Base-by-base conservation (phyloP, 2,888 invertebrate species). In the Agriopis marginaria region DNA sequence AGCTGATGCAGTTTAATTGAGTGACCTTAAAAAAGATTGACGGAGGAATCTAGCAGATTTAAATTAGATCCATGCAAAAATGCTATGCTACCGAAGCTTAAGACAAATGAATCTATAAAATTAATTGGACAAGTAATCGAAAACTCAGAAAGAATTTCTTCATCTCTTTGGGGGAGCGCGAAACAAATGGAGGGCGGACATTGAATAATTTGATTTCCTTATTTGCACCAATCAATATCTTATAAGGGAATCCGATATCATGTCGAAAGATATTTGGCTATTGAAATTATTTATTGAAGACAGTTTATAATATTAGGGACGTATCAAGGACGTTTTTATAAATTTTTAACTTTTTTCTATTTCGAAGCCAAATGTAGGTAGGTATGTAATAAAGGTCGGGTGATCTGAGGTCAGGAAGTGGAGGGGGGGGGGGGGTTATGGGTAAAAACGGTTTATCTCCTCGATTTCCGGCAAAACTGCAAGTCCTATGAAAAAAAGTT, bases 71-170 rank as follows among this genome's bases (percentile, higher is more conserved):
- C 50, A 56, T 68, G 32, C 69, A 75, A 68, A 72, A 68, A 65
- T 49, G 54, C 68, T 59, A 68, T 62, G 70, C 71, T 73, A 68
- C 70, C 59, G 70, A 79, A 89, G 89, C 88, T 89, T 88, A 89
- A 93, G 91, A 92, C 91, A 92, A 94, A 94, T 93, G 91, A 91
- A 93, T 92, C 92, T 92, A 94, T 93, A 92, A 93, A 94, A 93
- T 93, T 94, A 93, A 93, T 94, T 94, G 93, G 91, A 92, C 91
- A 91, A 93, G 94, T 93, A 94, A 94, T 94, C 93, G 94, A 94
- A 94, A 94, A 93, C 92, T 94, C 88, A 86, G 92, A 93, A 94
- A 94, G 94, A 93, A 94, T 94, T 94, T 93, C 93, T 93, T 90
- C 92, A 91, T 93, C 90, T 93, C 89, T 90, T 89, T 88, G 84